Evolutionary conservation across 2,113 vertebrate species (phyloP), one percentile per base, ranked within the genome.

Genomic region (Cavia porcellus): DNA sequence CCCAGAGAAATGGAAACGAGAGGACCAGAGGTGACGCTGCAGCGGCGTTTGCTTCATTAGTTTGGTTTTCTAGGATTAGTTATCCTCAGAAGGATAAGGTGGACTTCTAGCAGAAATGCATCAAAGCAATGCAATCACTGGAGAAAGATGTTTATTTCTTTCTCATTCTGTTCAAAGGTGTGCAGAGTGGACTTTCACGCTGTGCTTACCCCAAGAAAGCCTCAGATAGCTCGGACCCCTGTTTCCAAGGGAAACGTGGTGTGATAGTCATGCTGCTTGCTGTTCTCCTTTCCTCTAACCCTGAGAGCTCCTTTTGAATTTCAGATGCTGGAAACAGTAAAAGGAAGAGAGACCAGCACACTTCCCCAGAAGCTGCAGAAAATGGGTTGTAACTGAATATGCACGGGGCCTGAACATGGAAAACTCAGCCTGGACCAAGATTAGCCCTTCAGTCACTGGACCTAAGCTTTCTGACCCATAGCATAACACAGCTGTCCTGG

Each of bases 1-100:
- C 38, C 11, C 14, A 25, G 1, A 79, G 3, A 85, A 55, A 50
- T 2, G 22, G 3, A 82, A 83, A 1, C 61, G 24, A 95, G 9
- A 15, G 45, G 66, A 24, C n/a, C 9, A 12, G 22, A 24, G 52
- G 25, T 52, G 52, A 72, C 89, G 35, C 15, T 14, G 9, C n/a
- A 35, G 57, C 0, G 77, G 45, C 10, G 61, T 86, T 92, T 81
- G 83, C 62, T 89, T 89, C 70, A 38, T 86, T 75, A 75, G 82
- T 97, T 94, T 83, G 20, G 5, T 86, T 88, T 59, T 89, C 9
- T 74, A 83, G 38, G 19, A 83, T 59, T 90, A 95, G 66, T 82
- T 92, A 42, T 84, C 72, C 86, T 96, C 42, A 75, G 50, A 80
- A 95, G 92, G 52, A 79, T 74, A 86, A 52, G 57, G 42, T 55